Evolutionary conservation across 2,888 invertebrate species (phyloP).

Genomic region (Melieria picta): DNA sequence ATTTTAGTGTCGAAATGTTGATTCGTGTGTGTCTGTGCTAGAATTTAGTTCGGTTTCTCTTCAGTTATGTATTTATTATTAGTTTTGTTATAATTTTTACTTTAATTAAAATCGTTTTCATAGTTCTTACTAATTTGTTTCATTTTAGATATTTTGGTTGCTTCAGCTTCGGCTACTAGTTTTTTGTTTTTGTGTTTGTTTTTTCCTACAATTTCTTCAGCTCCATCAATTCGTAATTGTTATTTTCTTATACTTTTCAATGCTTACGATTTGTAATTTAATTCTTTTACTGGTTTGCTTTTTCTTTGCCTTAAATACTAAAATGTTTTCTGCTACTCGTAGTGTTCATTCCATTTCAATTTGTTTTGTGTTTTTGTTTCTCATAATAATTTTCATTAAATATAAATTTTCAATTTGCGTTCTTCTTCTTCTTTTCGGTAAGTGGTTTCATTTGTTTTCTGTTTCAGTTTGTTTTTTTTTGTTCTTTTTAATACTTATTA

Average conservation of each 20-base stretch:
- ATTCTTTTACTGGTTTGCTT: too few relatives aligned
- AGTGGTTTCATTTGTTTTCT: constrained; percentile 1
- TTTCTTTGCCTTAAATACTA: too few relatives aligned
- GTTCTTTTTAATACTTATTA: constrained; percentile 18
- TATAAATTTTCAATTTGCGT: constrained; percentile 44
- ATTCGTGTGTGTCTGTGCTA: too few relatives aligned
- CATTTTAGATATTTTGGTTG: constrained; percentile 20
- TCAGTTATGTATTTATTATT: background rate
- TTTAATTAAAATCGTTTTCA: constrained; percentile 31
- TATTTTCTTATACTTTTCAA: background rate
- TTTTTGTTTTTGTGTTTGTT: constrained; percentile 33
- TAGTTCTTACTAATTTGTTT: background rate
- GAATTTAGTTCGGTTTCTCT: too few relatives aligned
- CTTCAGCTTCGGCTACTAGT: constrained; percentile 21
- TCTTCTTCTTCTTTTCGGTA: constrained; percentile 19
- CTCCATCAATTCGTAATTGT: constrained; percentile 19
- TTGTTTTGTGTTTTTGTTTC: constrained; percentile 36
- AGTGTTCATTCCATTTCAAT: constrained; percentile 38
- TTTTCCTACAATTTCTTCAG: constrained; percentile 29
- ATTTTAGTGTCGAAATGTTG: too few relatives aligned
- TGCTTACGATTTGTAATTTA: too few relatives aligned
- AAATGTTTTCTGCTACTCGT: constrained; percentile 16
- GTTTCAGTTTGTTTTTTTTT: constrained; percentile 33
- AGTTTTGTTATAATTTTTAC: constrained; percentile 22
- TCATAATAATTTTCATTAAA: constrained; percentile 35